These are phyloP conservation scores for Galaxea fascicularis DNA, from an alignment of 92 coral and sea anemone species.

Conservation along the genomic window DNA sequence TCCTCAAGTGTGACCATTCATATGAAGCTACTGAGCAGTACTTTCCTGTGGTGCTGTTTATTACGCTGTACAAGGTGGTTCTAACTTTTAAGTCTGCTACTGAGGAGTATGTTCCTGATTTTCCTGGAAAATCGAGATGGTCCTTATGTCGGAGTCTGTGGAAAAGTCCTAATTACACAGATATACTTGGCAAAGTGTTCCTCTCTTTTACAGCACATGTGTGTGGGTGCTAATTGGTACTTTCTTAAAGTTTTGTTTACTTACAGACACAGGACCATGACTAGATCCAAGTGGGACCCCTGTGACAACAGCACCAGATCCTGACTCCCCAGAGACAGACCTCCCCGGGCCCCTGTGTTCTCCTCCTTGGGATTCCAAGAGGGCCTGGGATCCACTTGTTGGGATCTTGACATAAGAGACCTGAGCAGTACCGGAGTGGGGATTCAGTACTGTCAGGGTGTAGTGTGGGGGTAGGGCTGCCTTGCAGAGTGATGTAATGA, in stretches of 20 bases:
- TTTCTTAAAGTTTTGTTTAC: constrained; percentile 8
- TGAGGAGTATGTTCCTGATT: neutral
- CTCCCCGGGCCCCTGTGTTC: constrained; percentile 59
- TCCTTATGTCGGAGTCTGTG: neutral
- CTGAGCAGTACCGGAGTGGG: constrained; percentile 92
- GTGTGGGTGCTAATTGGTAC: neutral
- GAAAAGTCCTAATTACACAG: too few relatives aligned
- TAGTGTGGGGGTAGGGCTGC: constrained; percentile 99
- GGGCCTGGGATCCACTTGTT: constrained; percentile 58
- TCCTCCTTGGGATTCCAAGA: constrained; percentile 68
- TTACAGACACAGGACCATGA: constrained; percentile 97
- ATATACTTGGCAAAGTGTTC: too few relatives aligned
- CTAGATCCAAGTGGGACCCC: constrained; percentile 93
- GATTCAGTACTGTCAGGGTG: constrained; percentile 93
- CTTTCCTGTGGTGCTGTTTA: too few relatives aligned
- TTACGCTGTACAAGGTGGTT: neutral
- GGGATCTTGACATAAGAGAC: constrained; percentile 83
- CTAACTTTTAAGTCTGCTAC: neutral
- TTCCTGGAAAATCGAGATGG: neutral
- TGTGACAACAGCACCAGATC: constrained; percentile 86
- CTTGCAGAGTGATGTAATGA: constrained; percentile 95
- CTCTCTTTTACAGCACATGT: too few relatives aligned
- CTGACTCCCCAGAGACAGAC: constrained; percentile 69
- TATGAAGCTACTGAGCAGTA: too few relatives aligned
- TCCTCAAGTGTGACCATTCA: neutral